Percentiles rank a stretch among this genome's conserved stretches.
These are phyloP conservation scores for Ciconia stormi DNA, from an alignment of 2,113 vertebrate species.

Conservation along the genomic window DNA sequence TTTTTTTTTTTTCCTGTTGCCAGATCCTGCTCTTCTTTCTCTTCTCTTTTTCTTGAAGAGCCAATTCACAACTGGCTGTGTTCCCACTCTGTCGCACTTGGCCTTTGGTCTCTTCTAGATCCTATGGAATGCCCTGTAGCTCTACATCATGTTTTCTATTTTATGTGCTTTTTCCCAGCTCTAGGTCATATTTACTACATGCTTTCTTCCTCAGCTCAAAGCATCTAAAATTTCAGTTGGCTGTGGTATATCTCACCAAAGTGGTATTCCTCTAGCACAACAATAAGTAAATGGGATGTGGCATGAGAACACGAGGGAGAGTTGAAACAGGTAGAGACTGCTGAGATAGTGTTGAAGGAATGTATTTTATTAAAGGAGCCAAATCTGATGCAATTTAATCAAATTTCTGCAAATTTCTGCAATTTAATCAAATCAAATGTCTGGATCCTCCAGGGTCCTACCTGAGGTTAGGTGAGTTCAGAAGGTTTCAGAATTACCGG, in stretches of 20 bases:
- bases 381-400: not conserved
- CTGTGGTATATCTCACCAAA: not conserved
- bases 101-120: not conserved
- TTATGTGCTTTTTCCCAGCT: not conserved
- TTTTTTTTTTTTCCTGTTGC: accelerated
- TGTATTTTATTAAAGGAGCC: not conserved
- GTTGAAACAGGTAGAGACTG: not conserved
- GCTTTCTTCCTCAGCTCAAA: not conserved
- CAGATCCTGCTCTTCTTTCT: not conserved
- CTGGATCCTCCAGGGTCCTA: not conserved
- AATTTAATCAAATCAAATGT: not conserved
- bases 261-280: not conserved
- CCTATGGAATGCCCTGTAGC: not conserved
- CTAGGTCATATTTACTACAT: not conserved
- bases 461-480: not conserved
- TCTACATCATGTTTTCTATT: not conserved
- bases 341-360: not conserved
- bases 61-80: not conserved
- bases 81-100: not conserved
- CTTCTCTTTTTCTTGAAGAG: not conserved
- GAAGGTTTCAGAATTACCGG: not conserved
- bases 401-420: not conserved
- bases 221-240: not conserved
- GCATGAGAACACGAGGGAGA: not conserved
- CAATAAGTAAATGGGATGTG: not conserved